Conservation (phyloP, 2,113 vertebrate genomes). For the Limanda limanda region DNA sequence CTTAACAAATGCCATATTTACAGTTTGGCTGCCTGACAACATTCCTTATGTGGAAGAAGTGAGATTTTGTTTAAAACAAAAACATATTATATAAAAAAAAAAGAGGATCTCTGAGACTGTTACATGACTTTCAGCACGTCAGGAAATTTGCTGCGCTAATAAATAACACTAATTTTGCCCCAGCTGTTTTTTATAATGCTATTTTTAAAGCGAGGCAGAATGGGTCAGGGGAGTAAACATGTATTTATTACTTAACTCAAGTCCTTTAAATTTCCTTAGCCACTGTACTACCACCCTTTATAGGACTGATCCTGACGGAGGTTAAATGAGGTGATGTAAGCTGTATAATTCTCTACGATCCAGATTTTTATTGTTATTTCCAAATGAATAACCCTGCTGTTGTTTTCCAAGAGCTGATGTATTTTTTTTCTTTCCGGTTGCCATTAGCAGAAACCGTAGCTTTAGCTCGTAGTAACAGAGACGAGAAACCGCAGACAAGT, state of each 20-base stretch:
- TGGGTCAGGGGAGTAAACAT: background rate
- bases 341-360: slow-evolving; percentile 60
- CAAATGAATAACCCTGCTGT: slow-evolving; percentile 61
- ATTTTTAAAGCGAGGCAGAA: slow-evolving; percentile 7
- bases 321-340: slow-evolving; percentile 22
- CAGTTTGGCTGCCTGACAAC: slow-evolving; percentile 58
- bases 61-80: background rate
- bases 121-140: slow-evolving; percentile 20
- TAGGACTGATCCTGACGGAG: slow-evolving; percentile 23
- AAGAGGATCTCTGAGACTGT: slow-evolving; percentile 18
- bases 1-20: slow-evolving; percentile 59
- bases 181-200: background rate
- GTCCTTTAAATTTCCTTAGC: slow-evolving; percentile 36
- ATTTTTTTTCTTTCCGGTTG: slow-evolving; percentile 40
- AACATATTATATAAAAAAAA: background rate
- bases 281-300: slow-evolving; percentile 29
- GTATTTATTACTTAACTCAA: slow-evolving; percentile 65
- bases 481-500: slow-evolving; percentile 62
- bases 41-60: slow-evolving; percentile 42
- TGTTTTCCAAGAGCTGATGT: slow-evolving; percentile 33
- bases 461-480: slow-evolving; percentile 55
- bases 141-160: slow-evolving; percentile 27
- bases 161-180: slow-evolving; percentile 27
- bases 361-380: slow-evolving; percentile 53
- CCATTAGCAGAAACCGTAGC: slow-evolving; percentile 37